Evolutionary conservation across 2,888 invertebrate species (phyloP), one percentile per base, ranked within the genome.

Genomic region (Herminia tarsipennalis): DNA sequence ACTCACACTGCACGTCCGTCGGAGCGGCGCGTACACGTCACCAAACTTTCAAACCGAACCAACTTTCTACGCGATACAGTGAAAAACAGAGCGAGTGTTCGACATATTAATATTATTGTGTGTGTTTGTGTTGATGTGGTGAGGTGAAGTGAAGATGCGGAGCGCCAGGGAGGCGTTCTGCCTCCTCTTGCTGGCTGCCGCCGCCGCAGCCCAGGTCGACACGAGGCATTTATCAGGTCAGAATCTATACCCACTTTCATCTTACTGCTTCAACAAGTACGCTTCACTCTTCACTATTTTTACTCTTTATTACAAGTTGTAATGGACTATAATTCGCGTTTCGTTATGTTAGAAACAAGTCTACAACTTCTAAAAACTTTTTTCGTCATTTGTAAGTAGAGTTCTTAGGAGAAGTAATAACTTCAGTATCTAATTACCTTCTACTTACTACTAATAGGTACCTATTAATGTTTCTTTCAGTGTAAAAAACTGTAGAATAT

Each of bases 81-180:
- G 51, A 57, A 52, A 56, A 37, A 66, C 21, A 51, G 35, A 47
- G 72, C 66, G 70, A 68, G 68, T 67, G 68, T 51, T 56, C 45
- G 28, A 59, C 51, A 47, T 50, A 64, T 65, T 68, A 62, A 65
- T 68, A 63, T 73, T 73, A 62, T 64, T 74, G 74, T 74, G 70
- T 71, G 75, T 70, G 79, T 80, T 63, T 59, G 78, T 86, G 88
- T 90, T 83, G 83, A 88, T 88, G 89, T 87, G 88, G 78, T 76
- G 75, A 64, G 68, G 77, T 82, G 83, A 77, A 73, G 78, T 78
- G 79, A 81, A 76, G 72, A 90, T 90, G 90, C 82, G 84, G 86
- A 78, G 83, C 87, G 90, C 88, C 88, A 76, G 78, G 73, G 78
- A 76, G 86, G 88, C 88, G 86, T 87, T 83, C 84, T 88, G 87